Percentiles rank a stretch among this genome's conserved stretches.
Conservation (phyloP, 2,113 vertebrate species). For the Rhinoderma darwinii region DNA sequence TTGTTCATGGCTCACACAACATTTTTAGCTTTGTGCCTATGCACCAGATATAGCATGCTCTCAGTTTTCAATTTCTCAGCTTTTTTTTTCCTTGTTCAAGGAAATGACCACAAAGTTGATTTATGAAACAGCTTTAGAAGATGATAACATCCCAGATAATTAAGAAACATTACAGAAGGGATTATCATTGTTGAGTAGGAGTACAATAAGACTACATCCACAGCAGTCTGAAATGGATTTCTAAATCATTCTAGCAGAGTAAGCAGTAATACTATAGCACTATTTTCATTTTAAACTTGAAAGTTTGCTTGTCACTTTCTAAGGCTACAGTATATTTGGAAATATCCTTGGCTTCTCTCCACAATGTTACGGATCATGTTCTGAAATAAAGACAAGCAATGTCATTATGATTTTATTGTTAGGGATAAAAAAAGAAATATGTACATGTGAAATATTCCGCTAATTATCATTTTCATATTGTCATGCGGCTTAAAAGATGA, state of each 20-base stretch:
- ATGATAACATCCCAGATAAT: conserved; percentile 47
- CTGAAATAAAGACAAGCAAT: conserved; percentile 6
- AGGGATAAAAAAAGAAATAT: background rate
- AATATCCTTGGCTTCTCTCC: conserved; percentile 2
- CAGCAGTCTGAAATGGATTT: conserved; percentile 35
- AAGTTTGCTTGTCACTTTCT: conserved; percentile 25
- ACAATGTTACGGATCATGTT: background rate
- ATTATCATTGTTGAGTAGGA: conserved; percentile 51
- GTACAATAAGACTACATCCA: conserved; percentile 41
- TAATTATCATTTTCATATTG: background rate
- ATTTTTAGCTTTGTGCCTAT: background rate
- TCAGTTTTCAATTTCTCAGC: conserved; percentile 13
- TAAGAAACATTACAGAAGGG: conserved; percentile 39
- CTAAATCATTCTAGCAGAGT: conserved; percentile 41
- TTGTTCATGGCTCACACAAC: background rate
- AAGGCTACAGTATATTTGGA: conserved; percentile 6
- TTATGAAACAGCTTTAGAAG: conserved; percentile 43
- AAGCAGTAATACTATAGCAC: conserved; percentile 17
- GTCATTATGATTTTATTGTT: conserved; percentile 3
- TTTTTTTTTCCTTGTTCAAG: conserved; percentile 7
- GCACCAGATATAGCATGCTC: background rate
- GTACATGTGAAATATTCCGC: background rate
- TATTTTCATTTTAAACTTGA: conserved; percentile 32
- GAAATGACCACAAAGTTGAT: conserved; percentile 32
- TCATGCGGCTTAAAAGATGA: background rate